Evolutionary conservation across 2,113 vertebrate species (phyloP).

Genomic region (Gallinago jamesoni): DNA sequence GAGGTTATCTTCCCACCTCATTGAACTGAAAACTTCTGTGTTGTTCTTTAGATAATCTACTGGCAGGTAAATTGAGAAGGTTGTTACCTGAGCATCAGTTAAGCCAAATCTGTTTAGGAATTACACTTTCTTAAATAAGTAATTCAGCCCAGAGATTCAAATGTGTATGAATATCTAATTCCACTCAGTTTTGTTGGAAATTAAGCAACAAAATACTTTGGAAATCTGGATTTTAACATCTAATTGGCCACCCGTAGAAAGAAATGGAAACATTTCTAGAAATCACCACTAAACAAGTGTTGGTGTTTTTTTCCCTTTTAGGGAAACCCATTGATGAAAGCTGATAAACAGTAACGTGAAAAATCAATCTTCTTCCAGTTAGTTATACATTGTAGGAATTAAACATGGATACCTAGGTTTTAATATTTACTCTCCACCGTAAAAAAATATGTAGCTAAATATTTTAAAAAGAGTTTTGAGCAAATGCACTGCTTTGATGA

Average conservation of each 20-base stretch:
- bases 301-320: fast-evolving
- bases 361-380: not conserved
- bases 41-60: not conserved
- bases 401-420: not conserved
- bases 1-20: not conserved
- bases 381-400: not conserved
- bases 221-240: not conserved
- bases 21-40: not conserved
- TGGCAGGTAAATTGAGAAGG: not conserved
- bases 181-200: not conserved
- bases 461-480: not conserved
- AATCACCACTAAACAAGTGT: fast-evolving
- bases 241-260: not conserved
- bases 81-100: not conserved
- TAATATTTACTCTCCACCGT: not conserved
- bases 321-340: not conserved
- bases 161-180: not conserved
- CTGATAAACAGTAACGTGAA: not conserved
- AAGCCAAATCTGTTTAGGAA: not conserved
- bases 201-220: not conserved
- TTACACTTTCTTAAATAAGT: not conserved
- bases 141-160: not conserved
- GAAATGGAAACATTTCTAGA: not conserved
- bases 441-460: not conserved
- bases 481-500: not conserved